Percentiles rank a stretch among this genome's conserved stretches.
These are phyloP conservation scores for Drosophila suboccidentalis DNA, from an alignment of 2,888 invertebrate genomes.

Conservation along the genomic window DNA sequence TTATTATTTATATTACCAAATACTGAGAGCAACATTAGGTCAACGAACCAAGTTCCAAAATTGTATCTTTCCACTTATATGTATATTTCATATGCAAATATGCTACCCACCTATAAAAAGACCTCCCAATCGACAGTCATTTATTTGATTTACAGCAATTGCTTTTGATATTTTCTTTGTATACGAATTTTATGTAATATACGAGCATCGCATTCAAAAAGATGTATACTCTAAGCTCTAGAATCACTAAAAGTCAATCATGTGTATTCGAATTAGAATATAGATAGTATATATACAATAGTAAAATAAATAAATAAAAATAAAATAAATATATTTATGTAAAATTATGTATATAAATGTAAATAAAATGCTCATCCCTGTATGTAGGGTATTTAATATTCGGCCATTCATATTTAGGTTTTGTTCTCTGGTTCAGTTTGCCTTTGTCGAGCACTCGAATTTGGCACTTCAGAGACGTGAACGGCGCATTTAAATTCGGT, in stretches of 20 bases:
- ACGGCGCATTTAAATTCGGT: constrained; percentile 70
- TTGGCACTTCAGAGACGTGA: constrained; percentile 67
- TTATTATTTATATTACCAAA: constrained; percentile 25
- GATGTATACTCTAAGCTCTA: constrained; percentile 6
- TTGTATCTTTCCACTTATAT: constrained; percentile 16
- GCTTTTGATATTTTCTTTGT: constrained; percentile 49
- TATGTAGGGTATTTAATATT: constrained; percentile 9
- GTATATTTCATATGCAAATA: constrained; percentile 35
- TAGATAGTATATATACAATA: no score
- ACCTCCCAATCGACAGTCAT: constrained; percentile 20
- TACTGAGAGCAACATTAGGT: constrained; percentile 20
- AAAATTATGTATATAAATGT: neutral
- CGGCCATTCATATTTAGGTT: neutral
- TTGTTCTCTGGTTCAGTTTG: neutral
- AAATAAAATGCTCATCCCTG: neutral
- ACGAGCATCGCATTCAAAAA: constrained; percentile 28
- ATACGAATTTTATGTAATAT: constrained; percentile 15
- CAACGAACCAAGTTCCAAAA: constrained; percentile 31
- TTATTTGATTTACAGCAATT: constrained; percentile 74
- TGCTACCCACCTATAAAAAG: constrained; percentile 9
- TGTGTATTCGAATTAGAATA: no score
- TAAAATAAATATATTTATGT: no score
- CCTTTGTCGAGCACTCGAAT: constrained; percentile 62
- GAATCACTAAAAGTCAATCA: neutral
- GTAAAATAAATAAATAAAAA: no score